These are phyloP conservation scores for Garra rufa DNA, from an alignment of 2,113 vertebrate genomes.

Conservation along the genomic window DNA sequence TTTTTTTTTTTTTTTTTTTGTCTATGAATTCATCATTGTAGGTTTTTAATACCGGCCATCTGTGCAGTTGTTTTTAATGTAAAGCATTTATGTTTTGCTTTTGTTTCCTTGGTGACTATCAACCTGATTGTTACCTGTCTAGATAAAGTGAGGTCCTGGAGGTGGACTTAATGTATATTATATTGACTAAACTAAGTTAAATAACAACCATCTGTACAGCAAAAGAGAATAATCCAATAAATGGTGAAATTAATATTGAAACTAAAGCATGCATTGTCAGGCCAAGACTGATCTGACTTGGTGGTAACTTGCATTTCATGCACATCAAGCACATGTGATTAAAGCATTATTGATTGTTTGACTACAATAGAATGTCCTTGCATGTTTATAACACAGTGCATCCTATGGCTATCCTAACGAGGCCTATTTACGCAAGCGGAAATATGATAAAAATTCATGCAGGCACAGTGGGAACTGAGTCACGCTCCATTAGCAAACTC, in stretches of 20 bases:
- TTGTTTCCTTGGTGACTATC: conserved; percentile 58
- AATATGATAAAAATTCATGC: not conserved
- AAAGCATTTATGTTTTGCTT: conserved; percentile 25
- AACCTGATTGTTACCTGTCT: conserved; percentile 36
- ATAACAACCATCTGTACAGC: not conserved
- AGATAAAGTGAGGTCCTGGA: not conserved
- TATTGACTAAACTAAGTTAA: not conserved
- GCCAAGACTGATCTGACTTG: not conserved
- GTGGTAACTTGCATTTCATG: too few species aligned
- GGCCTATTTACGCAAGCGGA: not conserved
- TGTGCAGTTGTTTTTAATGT: not conserved
- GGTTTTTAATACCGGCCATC: not conserved
- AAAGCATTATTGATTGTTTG: not conserved
- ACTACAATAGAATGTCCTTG: not conserved
- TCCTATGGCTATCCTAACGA: not conserved
- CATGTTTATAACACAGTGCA: not conserved
- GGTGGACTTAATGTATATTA: not conserved
- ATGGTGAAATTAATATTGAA: not conserved
- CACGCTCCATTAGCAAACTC: conserved; percentile 36
- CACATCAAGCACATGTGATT: too few species aligned
- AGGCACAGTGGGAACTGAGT: conserved; percentile 3
- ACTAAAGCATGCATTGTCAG: not conserved
- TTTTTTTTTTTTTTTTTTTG: not conserved
- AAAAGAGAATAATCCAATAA: not conserved
- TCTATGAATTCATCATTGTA: not conserved